These are phyloP conservation scores for Punctoribates punctum DNA, from an alignment of 2,888 invertebrate species.

Conservation along the genomic window DNA sequence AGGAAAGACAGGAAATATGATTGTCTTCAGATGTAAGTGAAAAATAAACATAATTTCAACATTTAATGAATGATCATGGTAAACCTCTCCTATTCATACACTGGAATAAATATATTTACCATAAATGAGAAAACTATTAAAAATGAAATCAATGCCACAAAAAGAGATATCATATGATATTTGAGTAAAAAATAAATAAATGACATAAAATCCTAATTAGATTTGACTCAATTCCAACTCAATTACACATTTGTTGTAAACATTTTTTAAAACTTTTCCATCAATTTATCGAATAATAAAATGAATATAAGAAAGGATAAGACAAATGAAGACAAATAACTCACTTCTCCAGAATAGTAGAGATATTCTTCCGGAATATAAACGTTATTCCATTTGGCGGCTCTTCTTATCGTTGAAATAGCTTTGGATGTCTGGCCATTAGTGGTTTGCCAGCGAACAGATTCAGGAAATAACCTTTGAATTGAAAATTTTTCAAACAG, in stretches of 20 bases:
- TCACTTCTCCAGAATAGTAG: neutral
- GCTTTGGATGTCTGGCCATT: constrained; percentile 16
- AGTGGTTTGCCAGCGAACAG: constrained; percentile 38
- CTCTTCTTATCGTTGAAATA: neutral
- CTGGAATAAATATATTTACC: no score
- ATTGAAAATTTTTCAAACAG: no score
- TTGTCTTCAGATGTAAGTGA: no score
- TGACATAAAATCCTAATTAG: neutral
- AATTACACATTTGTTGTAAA: no score
- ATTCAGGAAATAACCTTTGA: constrained; percentile 41
- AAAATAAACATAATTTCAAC: no score
- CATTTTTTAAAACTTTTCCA: neutral
- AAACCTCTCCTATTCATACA: no score
- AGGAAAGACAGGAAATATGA: neutral
- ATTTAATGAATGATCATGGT: no score
- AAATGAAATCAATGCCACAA: neutral
- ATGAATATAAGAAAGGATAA: neutral
- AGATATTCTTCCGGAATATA: neutral
- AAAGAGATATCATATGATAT: neutral
- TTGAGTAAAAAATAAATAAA: neutral
- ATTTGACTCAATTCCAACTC: neutral
- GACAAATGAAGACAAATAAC: neutral
- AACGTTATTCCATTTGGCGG: constrained; percentile 31
- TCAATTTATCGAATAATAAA: neutral
- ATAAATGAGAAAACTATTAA: no score